Conservation (phyloP, 2,797 vertebrate species). For the Acridotheres tristis region DNA sequence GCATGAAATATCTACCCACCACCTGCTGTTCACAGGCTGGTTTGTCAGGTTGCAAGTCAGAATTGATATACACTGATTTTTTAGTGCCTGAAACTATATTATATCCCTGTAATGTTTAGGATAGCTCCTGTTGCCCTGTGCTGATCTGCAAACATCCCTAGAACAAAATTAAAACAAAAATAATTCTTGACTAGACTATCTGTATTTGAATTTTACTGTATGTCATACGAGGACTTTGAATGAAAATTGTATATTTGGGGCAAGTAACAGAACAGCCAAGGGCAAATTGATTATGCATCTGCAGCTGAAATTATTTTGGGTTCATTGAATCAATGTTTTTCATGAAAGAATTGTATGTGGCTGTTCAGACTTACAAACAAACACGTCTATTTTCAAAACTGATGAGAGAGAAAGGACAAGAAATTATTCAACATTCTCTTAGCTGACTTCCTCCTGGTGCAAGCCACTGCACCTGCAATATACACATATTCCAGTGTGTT, state of each 20-base stretch:
- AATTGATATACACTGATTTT: constrained; percentile 29
- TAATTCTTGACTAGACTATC: not conserved
- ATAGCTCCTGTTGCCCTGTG: constrained; percentile 3
- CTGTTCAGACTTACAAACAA: constrained; percentile 48
- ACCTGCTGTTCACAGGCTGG: constrained; percentile 22
- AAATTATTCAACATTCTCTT: not conserved
- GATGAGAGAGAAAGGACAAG: not conserved
- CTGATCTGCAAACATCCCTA: not conserved
- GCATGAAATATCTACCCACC: constrained; percentile 47
- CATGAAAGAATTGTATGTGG: constrained; percentile 43
- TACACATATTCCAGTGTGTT: not conserved
- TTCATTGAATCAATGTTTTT: constrained; percentile 60
- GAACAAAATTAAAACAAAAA: constrained; percentile 29
- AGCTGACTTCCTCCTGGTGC: not conserved
- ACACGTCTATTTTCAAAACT: constrained; percentile 33
- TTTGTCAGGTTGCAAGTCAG: constrained; percentile 43
- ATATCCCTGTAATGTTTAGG: not conserved
- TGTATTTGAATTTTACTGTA: constrained; percentile 42
- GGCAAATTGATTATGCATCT: constrained; percentile 51
- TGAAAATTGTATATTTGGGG: constrained; percentile 42
- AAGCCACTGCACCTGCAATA: not conserved
- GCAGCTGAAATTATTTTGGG: constrained; percentile 59
- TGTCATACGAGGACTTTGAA: constrained; percentile 5
- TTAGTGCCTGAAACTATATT: not conserved
- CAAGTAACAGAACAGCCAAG: constrained; percentile 41